Base-by-base conservation (phyloP, 2,888 invertebrate species). In the Aphrophora alni region DNA sequence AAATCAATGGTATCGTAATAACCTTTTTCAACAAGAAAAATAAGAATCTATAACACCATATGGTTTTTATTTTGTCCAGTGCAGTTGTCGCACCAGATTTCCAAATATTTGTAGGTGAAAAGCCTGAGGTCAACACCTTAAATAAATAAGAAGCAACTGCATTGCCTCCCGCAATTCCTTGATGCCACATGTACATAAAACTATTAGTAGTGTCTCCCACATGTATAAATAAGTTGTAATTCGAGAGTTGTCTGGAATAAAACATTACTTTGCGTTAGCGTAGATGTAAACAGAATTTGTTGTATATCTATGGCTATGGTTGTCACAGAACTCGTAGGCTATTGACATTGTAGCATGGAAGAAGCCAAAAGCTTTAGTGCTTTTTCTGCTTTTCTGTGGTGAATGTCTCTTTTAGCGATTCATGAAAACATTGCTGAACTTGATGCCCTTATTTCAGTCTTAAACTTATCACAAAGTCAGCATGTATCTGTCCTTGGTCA, bases 241-340 rank as follows among this genome's bases (percentile, higher is more conserved):
- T 82, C 38, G 84, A 84, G 21, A 85, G 81, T 80, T 86, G 85
- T 38, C 85, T 83, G 38, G 82, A 74, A 82, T 86, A 85, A 76
- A 85, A 86, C 84, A 86, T 86, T 82, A 26, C 84, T 82, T 77
- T 86, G 86, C 14, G 85, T 85, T 74, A 86, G 82, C 75, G 83
- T 86, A 10, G 85, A 86, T 75, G 84, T 84, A 71, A 85, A 33
- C 33, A 33, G 79, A 44, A 86, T 85, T 82, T 86, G 85, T 81
- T 86, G 84, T 75, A 86, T 83, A 82, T 86, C 85, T 80, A 86
- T 83, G 33, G 85, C 73, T 24, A 82, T 33, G 7, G 76, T 76
- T 51, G 14, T 51, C 25, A 10, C 7, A 1, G 0, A 73, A 73
- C 73, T 26, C 14, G 27, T 28, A 25, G 73, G 73, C 1, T 73